Percentiles rank a stretch among this genome's conserved stretches.
Evolutionary conservation across 1,140 invertebrate species (phyloP).

Genomic region (Drosophila gunungcola): DNA sequence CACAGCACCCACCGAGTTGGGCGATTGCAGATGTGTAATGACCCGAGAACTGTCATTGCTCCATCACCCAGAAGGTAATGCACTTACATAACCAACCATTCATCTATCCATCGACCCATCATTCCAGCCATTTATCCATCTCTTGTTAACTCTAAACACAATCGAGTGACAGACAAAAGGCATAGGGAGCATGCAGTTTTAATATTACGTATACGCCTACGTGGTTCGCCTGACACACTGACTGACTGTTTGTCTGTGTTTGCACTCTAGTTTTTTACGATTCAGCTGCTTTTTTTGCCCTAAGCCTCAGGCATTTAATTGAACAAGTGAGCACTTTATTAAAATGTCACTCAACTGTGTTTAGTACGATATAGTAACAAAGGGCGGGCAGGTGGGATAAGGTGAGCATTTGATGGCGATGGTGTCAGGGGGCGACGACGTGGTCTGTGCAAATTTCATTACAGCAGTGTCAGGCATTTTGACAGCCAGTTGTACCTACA

Average conservation of each 20-base stretch:
- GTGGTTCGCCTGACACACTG: conserved; percentile 30
- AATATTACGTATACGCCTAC: conserved; percentile 43
- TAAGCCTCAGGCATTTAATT: conserved; percentile 67
- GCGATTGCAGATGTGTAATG: conserved; percentile 36
- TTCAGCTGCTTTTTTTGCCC: conserved; percentile 8
- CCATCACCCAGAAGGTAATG: conserved; percentile 18
- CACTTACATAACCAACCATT: conserved; percentile 39
- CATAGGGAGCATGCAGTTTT: conserved; percentile 23
- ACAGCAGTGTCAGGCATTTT: conserved; percentile 72
- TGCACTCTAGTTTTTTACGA: conserved; percentile 59
- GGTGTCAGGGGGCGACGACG: conserved; percentile 30
- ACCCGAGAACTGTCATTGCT: conserved; percentile 30
- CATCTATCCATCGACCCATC: conserved; percentile 24
- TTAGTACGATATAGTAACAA: conserved; percentile 32
- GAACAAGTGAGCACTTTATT: conserved; percentile 82
- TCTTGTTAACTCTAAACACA: conserved; percentile 54
- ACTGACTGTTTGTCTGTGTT: conserved; percentile 41
- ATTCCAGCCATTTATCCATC: conserved; percentile 28
- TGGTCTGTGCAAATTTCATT: conserved; percentile 77
- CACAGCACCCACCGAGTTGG: neutral
- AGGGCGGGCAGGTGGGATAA: neutral
- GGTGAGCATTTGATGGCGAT: neutral
- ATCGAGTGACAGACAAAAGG: conserved; percentile 52
- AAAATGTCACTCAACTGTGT: conserved; percentile 79
- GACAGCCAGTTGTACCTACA: conserved; percentile 76